Percentiles rank a stretch among this genome's conserved stretches.
phyloP scores from a whole-genome alignment of 2,113 vertebrate species.

The Sinocyclocheilus anophthalmus region DNA sequence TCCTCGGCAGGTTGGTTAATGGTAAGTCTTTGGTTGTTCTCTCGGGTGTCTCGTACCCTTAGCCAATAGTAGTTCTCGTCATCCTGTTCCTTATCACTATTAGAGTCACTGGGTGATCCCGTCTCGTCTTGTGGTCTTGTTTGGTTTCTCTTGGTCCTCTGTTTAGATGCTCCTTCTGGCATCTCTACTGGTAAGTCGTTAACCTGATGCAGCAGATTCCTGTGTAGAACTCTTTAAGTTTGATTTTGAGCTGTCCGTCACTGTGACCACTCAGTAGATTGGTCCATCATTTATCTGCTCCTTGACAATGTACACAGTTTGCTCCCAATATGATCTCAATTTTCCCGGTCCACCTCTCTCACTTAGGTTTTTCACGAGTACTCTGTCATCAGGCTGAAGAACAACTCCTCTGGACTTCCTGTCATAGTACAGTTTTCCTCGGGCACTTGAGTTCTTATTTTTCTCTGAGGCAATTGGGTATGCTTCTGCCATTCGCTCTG shows the following conservation, averaged over 20 bases:
- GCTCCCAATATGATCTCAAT: no score
- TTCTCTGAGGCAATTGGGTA: slow-evolving; percentile 30
- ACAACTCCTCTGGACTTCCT: slow-evolving; percentile 1
- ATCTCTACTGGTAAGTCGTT: slow-evolving; percentile 37
- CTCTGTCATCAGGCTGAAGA: slow-evolving; percentile 19
- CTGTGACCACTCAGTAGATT: no score
- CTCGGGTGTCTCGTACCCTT: no score
- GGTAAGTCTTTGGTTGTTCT: no score
- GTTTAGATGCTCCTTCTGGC: background rate
- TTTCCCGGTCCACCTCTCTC: slow-evolving; percentile 38
- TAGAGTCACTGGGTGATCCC: background rate
- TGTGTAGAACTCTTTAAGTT: no score
- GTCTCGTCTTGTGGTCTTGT: background rate
- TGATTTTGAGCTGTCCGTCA: no score
- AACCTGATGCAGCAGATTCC: background rate
- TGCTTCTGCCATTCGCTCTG: no score
- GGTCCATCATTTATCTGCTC: no score
- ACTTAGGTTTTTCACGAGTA: slow-evolving; percentile 23
- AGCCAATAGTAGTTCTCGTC: background rate
- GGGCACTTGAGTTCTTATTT: background rate
- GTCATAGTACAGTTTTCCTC: slow-evolving; percentile 29
- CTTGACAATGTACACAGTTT: no score
- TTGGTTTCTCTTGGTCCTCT: background rate
- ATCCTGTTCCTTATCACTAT: background rate
- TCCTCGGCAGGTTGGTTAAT: no score